Evolutionary conservation across 2,113 vertebrate genomes (phyloP).

Genomic region (Nannobrachium achirus): DNA sequence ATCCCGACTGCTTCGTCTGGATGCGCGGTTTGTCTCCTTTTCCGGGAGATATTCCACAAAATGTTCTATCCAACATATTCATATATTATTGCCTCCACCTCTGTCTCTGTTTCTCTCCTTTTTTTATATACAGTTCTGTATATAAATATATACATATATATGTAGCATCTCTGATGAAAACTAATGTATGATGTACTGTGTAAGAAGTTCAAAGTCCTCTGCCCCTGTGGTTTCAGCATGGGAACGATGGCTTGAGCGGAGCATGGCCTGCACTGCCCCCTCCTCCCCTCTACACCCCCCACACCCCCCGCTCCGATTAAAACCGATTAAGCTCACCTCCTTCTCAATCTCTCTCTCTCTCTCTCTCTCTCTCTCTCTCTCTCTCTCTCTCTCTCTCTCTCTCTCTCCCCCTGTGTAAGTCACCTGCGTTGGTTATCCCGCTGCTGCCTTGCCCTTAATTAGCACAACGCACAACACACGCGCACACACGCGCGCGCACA

Average conservation of each 20-base stretch:
- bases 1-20: slow-evolving; percentile 10
- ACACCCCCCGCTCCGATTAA: slow-evolving; percentile 50
- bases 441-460: slow-evolving; percentile 66
- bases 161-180: slow-evolving; percentile 31
- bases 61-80: slow-evolving; percentile 30
- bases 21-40: slow-evolving; percentile 11
- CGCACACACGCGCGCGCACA: too few species aligned
- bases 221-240: slow-evolving; percentile 80
- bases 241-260: slow-evolving; percentile 76
- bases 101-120: slow-evolving; percentile 50
- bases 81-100: slow-evolving; percentile 37
- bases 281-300: slow-evolving; percentile 19
- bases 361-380: slow-evolving; percentile 17
- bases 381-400: slow-evolving; percentile 37
- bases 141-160: slow-evolving; percentile 34
- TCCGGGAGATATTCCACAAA: slow-evolving; percentile 26
- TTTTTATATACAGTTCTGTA: slow-evolving; percentile 3
- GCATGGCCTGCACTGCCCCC: slow-evolving; percentile 80
- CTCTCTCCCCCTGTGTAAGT: slow-evolving; percentile 8
- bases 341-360: slow-evolving; percentile 27
- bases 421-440: slow-evolving; percentile 58
- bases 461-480: slow-evolving; percentile 53
- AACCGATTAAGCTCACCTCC: slow-evolving; percentile 43
- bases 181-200: slow-evolving; percentile 9
- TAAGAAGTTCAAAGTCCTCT: slow-evolving; percentile 14